phyloP scores from a whole-genome alignment of 2,888 invertebrate species.

The Gisinianus flammeolus region DNA sequence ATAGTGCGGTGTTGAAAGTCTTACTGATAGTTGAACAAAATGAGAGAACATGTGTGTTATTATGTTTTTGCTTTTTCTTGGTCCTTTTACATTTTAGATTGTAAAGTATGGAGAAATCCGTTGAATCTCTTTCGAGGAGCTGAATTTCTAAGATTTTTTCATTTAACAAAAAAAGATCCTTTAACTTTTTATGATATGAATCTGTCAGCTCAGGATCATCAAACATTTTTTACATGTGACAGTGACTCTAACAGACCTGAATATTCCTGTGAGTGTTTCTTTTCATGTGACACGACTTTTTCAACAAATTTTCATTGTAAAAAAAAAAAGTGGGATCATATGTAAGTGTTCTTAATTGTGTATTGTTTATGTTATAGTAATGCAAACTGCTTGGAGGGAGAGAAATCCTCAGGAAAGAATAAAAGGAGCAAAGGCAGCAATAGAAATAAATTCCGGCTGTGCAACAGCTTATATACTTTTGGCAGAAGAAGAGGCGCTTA shows the following conservation, averaged over 20 bases:
- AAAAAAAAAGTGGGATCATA: too few species aligned
- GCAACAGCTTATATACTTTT: conserved; percentile 92
- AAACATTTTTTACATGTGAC: conserved; percentile 93
- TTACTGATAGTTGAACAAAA: too few species aligned
- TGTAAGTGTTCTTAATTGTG: too few species aligned
- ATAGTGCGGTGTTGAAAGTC: neutral
- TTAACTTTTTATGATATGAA: conserved; percentile 99
- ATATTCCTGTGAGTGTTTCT: conserved; percentile 73
- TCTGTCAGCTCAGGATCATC: conserved; percentile 97
- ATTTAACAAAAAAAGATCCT: conserved; percentile 90
- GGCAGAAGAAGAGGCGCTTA: conserved; percentile 95
- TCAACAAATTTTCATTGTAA: neutral
- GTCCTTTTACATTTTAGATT: conserved; percentile 67
- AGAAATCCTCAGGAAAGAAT: conserved; percentile 88
- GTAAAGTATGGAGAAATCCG: conserved; percentile 97
- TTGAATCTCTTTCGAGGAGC: conserved; percentile 93
- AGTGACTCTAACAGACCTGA: conserved; percentile 84
- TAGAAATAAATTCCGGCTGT: conserved; percentile 88
- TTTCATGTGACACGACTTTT: neutral
- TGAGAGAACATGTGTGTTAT: too few species aligned
- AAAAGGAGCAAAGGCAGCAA: conserved; percentile 86
- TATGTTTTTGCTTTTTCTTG: conserved; percentile 10
- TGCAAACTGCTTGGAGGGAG: conserved; percentile 97
- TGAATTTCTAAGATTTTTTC: conserved; percentile 94
- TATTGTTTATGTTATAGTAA: conserved; percentile 65